phyloP scores from a whole-genome alignment of 2,797 vertebrate genomes.

The Stomatorhinus walkeri region DNA sequence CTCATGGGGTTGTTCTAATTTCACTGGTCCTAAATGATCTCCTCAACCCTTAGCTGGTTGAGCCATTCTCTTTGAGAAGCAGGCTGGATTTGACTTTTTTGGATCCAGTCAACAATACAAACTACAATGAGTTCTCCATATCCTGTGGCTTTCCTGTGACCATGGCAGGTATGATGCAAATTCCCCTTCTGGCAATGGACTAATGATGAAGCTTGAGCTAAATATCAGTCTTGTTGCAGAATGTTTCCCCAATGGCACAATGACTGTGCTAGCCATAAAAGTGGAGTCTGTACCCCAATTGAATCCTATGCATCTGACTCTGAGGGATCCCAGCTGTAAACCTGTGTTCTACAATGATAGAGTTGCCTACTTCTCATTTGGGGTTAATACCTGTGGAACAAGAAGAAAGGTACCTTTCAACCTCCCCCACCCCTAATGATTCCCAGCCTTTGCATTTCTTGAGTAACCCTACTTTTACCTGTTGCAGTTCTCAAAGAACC shows the following conservation, averaged over 20 bases:
- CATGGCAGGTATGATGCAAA: conserved; percentile 42
- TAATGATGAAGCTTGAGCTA: neutral
- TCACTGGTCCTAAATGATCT: neutral
- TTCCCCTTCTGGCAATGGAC: neutral
- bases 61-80: conserved; percentile 41
- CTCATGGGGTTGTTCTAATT: neutral
- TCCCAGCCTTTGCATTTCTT: neutral
- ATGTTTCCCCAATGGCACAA: conserved; percentile 69
- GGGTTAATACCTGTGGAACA: conserved; percentile 57
- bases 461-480: neutral
- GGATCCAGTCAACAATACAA: conserved; percentile 45
- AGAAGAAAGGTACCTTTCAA: conserved; percentile 46
- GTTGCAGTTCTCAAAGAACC: conserved; percentile 52
- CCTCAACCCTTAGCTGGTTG: conserved; percentile 35
- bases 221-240: conserved; percentile 41
- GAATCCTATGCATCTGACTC: conserved; percentile 48
- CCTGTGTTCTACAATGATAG: conserved; percentile 49
- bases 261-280: conserved; percentile 61
- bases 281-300: conserved; percentile 53
- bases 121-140: conserved; percentile 52
- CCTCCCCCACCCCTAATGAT: neutral
- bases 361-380: conserved; percentile 57
- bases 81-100: conserved; percentile 49
- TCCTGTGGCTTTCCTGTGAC: conserved; percentile 58
- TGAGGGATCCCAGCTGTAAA: conserved; percentile 61